Conservation (phyloP, 2,797 vertebrate genomes). For the Masticophis lateralis region DNA sequence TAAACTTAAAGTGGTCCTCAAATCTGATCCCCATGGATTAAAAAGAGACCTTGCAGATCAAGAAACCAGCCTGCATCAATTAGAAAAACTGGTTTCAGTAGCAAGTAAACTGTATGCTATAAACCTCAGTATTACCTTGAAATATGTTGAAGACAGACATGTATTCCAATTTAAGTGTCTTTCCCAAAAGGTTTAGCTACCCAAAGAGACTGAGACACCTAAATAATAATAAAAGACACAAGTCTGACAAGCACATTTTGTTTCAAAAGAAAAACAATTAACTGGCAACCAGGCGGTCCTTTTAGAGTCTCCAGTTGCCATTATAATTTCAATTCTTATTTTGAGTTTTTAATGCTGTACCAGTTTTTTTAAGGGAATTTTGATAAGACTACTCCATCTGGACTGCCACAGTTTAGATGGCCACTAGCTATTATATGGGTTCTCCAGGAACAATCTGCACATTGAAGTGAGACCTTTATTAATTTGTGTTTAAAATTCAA, state of each 20-base stretch:
- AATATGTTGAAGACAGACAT: constrained; percentile 27
- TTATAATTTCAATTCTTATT: constrained; percentile 31
- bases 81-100: constrained; percentile 53
- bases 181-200: constrained; percentile 54
- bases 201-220: constrained; percentile 51
- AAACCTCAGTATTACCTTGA: constrained; percentile 43
- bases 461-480: constrained; percentile 11
- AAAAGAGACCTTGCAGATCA: constrained; percentile 45
- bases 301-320: constrained; percentile 70
- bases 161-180: constrained; percentile 22
- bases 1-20: constrained; percentile 38
- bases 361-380: constrained; percentile 9
- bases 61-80: constrained; percentile 46
- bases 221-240: constrained; percentile 10
- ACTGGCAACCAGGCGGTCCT: constrained; percentile 74
- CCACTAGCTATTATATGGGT: background rate
- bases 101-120: constrained; percentile 52
- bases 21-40: constrained; percentile 43
- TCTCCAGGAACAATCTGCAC: background rate
- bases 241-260: constrained; percentile 55
- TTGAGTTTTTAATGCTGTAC: constrained; percentile 27
- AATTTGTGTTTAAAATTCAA: constrained; percentile 23
- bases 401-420: background rate
- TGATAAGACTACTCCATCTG: background rate
- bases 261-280: constrained; percentile 72